These are phyloP conservation scores for Drosophila phalerata DNA, from an alignment of 2,888 invertebrate species.

Conservation along the genomic window DNA sequence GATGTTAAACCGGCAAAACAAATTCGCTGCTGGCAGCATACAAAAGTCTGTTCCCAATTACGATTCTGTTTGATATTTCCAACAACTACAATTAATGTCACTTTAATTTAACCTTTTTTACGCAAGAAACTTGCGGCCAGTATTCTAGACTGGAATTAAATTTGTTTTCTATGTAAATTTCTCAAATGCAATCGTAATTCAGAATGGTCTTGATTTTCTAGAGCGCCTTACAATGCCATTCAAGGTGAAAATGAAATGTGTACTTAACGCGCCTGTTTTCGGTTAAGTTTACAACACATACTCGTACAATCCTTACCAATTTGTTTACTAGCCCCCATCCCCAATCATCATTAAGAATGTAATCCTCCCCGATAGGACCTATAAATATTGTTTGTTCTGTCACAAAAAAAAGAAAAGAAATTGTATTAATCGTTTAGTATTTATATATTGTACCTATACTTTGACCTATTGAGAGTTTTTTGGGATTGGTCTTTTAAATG, in stretches of 20 bases:
- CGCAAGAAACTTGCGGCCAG: not conserved
- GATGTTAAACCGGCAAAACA: conserved; percentile 21
- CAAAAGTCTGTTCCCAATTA: conserved; percentile 11
- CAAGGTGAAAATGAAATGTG: conserved; percentile 41
- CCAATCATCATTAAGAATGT: not conserved
- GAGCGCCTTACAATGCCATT: conserved; percentile 53
- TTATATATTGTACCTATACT: conserved; percentile 52
- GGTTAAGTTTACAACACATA: conserved; percentile 60
- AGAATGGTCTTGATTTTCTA: conserved; percentile 17
- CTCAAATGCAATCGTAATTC: conserved; percentile 6
- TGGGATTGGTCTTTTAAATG: conserved; percentile 48
- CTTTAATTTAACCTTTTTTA: not conserved
- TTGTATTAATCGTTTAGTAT: conserved; percentile 72
- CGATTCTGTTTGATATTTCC: conserved; percentile 2
- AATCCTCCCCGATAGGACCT: conserved; percentile 2
- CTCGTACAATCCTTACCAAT: conserved; percentile 62
- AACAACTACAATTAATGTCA: not conserved
- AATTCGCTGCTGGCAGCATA: conserved; percentile 40
- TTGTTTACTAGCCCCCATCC: conserved; percentile 29
- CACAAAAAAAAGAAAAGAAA: conserved; percentile 31
- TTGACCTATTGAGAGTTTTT: conserved; percentile 23
- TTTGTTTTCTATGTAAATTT: not conserved
- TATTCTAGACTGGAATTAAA: not conserved
- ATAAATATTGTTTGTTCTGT: conserved; percentile 21
- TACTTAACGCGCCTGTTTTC: conserved; percentile 62